A percentile compares a stretch with the other conserved stretches of the same genome.
Evolutionary conservation across 1,140 invertebrate genomes (phyloP).

Genomic region (Vanessa tameamea): DNA sequence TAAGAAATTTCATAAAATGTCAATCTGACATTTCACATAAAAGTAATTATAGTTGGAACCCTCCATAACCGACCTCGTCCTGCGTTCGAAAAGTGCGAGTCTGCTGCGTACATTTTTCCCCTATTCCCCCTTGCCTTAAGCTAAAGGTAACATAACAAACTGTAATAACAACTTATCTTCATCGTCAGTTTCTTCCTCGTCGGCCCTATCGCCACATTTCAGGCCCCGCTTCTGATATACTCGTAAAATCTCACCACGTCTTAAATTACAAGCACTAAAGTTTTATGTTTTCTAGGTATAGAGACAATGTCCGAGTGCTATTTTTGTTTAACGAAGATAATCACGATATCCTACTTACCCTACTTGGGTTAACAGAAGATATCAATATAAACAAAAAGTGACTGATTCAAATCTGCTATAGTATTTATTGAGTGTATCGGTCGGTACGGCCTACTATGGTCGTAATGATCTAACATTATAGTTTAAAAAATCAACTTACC

Average conservation of each 20-base stretch:
- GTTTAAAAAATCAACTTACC: too few relatives aligned
- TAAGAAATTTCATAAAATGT: neutral
- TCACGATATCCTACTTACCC: too few relatives aligned
- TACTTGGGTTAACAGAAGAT: too few relatives aligned
- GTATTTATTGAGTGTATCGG: too few relatives aligned
- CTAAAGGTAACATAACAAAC: constrained; percentile 51
- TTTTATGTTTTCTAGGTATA: neutral
- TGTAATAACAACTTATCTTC: constrained; percentile 70
- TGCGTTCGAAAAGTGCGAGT: neutral
- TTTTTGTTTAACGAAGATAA: too few relatives aligned
- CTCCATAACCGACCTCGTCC: neutral
- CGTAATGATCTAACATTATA: too few relatives aligned
- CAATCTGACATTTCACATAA: constrained; percentile 1
- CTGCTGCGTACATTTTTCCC: neutral
- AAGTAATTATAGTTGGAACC: constrained; percentile 6
- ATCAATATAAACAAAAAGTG: too few relatives aligned
- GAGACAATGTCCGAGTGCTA: neutral
- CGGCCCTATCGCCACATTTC: constrained; percentile 39
- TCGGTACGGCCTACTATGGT: too few relatives aligned
- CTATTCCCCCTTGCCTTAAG: constrained; percentile 11
- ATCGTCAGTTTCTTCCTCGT: constrained; percentile 36
- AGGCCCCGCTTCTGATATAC: constrained; percentile 29
- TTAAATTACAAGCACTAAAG: neutral
- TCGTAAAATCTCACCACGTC: neutral
- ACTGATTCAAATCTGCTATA: too few relatives aligned